Base-by-base conservation (phyloP, 2,797 vertebrate genomes). In the Anguilla pacifica region DNA sequence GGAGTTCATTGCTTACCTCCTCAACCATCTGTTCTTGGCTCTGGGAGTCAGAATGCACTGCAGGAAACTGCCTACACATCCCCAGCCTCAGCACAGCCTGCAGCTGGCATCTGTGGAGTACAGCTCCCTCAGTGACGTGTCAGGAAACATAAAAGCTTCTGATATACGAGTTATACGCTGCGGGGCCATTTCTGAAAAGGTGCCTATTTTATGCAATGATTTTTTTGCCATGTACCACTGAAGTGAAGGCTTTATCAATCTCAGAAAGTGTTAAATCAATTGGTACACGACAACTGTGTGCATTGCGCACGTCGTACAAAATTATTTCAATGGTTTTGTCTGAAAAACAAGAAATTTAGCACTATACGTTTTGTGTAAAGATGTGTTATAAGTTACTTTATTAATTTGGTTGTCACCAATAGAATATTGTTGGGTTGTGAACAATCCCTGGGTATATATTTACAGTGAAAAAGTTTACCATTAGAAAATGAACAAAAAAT, bases 11-110 rank as follows among this genome's bases (percentile, higher is more conserved):
- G 91, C 94, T 94, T 92, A 96, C 98, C 97, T 99, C 98, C 91
- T 98, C 98, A 67, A 97, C 94, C 70, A 97, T 92, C 86, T 96
- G 94, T 67, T 98, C 98, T 91, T 93, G 85, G 81, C 97, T 94
- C 0, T 95, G 93, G 22, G 87, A 0, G 2, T 91, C 94, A 0
- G 91, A 92, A 39, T 94, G 93, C 28, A 96, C 13, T 0, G 92
- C 92, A 64, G 97, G 94, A 89, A 94, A 94, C 88, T 96, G 96
- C 84, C 93, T 93, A 91, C 97, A 98, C 87, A 98, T 86, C 93
- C 99, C 98, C 86, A 99, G 92, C 89, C 97, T 97, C 79, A 99
- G 91, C 90, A 98, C 90, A 0, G 96, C 96, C 92, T 99, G 99
- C 19, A 99, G 94, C 90, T 96, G 96, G 91, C 98, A 99, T 93